phyloP scores from a whole-genome alignment of 2,797 vertebrate genomes.

The Sebastes kiyomatsui region DNA sequence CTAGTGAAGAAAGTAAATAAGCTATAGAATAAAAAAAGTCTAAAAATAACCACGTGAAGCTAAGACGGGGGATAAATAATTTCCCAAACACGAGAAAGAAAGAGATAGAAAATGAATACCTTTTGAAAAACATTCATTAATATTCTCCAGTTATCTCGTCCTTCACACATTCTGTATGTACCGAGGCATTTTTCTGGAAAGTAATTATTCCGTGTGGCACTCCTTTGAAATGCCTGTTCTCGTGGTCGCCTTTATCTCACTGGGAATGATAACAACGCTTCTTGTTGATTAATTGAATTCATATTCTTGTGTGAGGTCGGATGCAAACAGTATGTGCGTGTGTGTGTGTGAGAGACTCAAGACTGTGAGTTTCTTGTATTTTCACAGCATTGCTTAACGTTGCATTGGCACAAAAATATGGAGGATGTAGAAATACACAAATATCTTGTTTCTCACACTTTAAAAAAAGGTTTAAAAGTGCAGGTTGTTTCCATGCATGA shows the following conservation, averaged over 20 bases:
- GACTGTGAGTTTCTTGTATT: background rate
- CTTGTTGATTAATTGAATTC: conserved; percentile 61
- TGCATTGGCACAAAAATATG: background rate
- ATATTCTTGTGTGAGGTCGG: conserved; percentile 10
- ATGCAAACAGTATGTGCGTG: background rate
- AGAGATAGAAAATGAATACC: conserved; percentile 18
- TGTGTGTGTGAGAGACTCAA: background rate
- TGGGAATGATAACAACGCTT: conserved; percentile 45
- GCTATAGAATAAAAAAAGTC: background rate
- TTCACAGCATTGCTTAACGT: background rate
- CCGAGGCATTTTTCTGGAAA: conserved; percentile 30
- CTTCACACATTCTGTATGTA: background rate
- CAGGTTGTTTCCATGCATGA: background rate
- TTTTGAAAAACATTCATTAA: conserved; percentile 41
- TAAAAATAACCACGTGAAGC: background rate
- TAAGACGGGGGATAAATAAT: background rate
- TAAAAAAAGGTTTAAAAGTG: background rate
- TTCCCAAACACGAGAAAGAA: background rate
- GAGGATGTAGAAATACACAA: background rate
- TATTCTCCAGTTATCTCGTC: conserved; percentile 42
- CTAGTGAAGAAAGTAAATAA: background rate
- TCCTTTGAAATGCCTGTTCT: conserved; percentile 44
- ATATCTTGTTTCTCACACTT: background rate
- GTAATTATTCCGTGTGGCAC: conserved; percentile 38
- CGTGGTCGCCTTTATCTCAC: conserved; percentile 31